A percentile compares a stretch with the other conserved stretches of the same genome.
Evolutionary conservation across 2,888 invertebrate genomes (phyloP).

Genomic region (Nycteola revayana): DNA sequence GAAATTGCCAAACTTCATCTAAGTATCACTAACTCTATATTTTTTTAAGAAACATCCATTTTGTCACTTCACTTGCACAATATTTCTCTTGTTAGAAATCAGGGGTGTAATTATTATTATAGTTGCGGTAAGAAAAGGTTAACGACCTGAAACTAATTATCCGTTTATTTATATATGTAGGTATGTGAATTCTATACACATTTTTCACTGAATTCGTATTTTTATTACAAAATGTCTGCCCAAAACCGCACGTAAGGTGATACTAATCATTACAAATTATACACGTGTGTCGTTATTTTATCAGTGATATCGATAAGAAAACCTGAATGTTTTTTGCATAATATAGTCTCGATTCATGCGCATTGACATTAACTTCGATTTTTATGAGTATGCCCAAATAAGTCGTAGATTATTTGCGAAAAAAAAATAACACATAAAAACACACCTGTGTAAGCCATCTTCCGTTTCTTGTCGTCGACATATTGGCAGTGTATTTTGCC

Average conservation of each 20-base stretch:
- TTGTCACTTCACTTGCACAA: too few relatives aligned
- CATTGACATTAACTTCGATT: too few relatives aligned
- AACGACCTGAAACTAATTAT: constrained; percentile 17
- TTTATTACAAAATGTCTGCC: neutral
- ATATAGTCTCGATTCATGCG: too few relatives aligned
- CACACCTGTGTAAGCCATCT: constrained; percentile 60
- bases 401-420: too few relatives aligned
- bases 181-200: too few relatives aligned
- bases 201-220: too few relatives aligned
- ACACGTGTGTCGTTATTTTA: constrained; percentile 23
- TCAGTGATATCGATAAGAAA: constrained; percentile 27
- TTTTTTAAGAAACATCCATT: too few relatives aligned
- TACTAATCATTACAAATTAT: constrained; percentile 22
- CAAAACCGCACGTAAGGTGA: constrained; percentile 11
- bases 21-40: too few relatives aligned
- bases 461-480: constrained; percentile 59
- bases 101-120: neutral
- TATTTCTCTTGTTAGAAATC: too few relatives aligned
- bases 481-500: constrained; percentile 45
- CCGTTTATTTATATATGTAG: constrained; percentile 13
- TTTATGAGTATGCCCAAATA: too few relatives aligned
- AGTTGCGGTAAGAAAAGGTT: constrained; percentile 6
- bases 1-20: too few relatives aligned
- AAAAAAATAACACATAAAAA: constrained; percentile 15
- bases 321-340: constrained; percentile 20